Evolutionary conservation across 2,797 vertebrate genomes (phyloP).

Genomic region (Sylvia borin): DNA sequence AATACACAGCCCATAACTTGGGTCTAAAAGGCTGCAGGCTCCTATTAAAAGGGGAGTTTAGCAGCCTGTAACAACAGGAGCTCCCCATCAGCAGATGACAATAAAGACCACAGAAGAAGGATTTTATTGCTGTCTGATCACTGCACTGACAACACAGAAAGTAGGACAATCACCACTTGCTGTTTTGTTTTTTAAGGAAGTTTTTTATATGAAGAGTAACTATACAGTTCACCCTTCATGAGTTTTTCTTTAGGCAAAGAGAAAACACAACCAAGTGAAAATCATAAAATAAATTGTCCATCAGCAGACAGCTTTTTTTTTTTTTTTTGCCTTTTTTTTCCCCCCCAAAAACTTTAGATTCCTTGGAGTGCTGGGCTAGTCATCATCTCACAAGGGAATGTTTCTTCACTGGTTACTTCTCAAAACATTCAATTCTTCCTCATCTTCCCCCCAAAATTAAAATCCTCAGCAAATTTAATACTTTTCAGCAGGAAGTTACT

Average conservation of each 20-base stretch:
- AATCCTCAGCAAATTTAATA: not conserved
- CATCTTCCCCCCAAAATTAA: accelerated
- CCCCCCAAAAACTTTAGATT: not conserved
- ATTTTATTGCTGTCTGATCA: not conserved
- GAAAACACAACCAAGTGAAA: not conserved
- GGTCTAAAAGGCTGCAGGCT: not conserved
- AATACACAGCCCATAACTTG: not conserved
- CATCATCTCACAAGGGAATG: not conserved
- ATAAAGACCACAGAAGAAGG: not conserved
- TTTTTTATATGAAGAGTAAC: not conserved
- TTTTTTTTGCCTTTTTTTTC: accelerated
- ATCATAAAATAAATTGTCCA: not conserved
- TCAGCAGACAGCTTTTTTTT: not conserved
- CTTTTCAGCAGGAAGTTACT: not conserved
- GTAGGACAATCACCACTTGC: not conserved
- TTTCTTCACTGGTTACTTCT: not conserved
- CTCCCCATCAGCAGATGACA: not conserved
- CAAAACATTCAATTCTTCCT: not conserved
- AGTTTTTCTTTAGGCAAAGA: not conserved
- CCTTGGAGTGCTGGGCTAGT: not conserved
- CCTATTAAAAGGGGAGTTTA: not conserved
- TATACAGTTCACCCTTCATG: not conserved
- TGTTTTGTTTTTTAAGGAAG: not conserved
- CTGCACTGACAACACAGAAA: not conserved
- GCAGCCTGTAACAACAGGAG: not conserved